Percentiles rank a stretch among this genome's conserved stretches.
These are phyloP conservation scores for Neodontobutis hainanensis DNA, from an alignment of 2,113 vertebrate species.

Conservation along the genomic window DNA sequence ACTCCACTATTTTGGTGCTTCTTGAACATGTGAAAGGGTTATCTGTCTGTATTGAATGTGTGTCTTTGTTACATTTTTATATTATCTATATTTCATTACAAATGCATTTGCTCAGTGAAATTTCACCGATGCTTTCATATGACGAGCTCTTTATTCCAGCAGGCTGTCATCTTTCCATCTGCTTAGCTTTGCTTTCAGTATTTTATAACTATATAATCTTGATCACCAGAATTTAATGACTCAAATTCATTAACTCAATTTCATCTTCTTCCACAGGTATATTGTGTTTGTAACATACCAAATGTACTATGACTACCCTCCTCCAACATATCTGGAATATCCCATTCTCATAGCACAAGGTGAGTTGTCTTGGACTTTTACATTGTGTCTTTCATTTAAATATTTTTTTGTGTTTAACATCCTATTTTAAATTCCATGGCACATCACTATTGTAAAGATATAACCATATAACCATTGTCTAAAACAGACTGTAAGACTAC, in stretches of 20 bases:
- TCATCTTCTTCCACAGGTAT: slow-evolving; percentile 75
- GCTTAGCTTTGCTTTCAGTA: not conserved
- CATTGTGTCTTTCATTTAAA: too few relatives aligned
- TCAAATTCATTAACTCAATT: not conserved
- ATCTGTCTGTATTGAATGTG: not conserved
- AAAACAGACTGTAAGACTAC: too few relatives aligned
- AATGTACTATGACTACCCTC: slow-evolving; percentile 89
- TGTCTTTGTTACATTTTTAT: not conserved
- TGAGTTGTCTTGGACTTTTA: slow-evolving; percentile 52
- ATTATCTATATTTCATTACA: too few relatives aligned
- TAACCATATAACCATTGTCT: too few relatives aligned
- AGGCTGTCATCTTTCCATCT: not conserved
- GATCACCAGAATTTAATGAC: not conserved
- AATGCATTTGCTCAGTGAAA: not conserved
- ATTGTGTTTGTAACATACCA: slow-evolving; percentile 94
- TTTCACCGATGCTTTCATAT: too few relatives aligned
- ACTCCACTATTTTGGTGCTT: not conserved
- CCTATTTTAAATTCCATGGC: too few relatives aligned
- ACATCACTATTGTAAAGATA: too few relatives aligned
- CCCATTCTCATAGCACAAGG: slow-evolving; percentile 94
- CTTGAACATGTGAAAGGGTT: not conserved
- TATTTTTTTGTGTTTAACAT: too few relatives aligned
- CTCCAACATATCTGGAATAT: slow-evolving; percentile 91
- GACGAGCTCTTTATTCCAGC: too few relatives aligned
- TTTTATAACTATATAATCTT: not conserved